Evolutionary conservation across 2,888 invertebrate species (phyloP).

Genomic region (Luperina nickerlii): DNA sequence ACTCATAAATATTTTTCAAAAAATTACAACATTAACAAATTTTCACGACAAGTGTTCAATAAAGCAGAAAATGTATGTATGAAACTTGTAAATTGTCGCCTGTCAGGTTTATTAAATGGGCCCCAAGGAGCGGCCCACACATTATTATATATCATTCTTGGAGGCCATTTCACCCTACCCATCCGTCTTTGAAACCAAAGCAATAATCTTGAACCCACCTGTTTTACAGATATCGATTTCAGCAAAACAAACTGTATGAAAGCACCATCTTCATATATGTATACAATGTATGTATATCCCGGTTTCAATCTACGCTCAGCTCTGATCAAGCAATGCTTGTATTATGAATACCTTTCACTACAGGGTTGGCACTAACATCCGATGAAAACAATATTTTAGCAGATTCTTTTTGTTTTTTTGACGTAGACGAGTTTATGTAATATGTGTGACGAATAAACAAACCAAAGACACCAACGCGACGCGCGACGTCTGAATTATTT

Average conservation of each 20-base stretch:
- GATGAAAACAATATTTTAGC: background rate
- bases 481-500: too few relatives aligned
- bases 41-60: too few relatives aligned
- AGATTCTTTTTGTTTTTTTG: too few relatives aligned
- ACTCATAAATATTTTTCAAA: too few relatives aligned
- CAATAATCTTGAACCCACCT: background rate
- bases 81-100: too few relatives aligned
- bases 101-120: too few relatives aligned
- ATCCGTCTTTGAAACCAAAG: background rate
- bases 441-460: too few relatives aligned
- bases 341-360: slow-evolving; percentile 16
- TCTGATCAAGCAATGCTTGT: slow-evolving; percentile 42
- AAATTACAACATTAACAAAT: too few relatives aligned
- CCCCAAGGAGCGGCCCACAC: too few relatives aligned
- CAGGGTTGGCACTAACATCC: slow-evolving; percentile 22
- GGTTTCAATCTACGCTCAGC: slow-evolving; percentile 29
- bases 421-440: too few relatives aligned
- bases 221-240: background rate
- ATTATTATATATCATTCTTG: background rate
- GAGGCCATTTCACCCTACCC: background rate
- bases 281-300: slow-evolving; percentile 16
- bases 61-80: too few relatives aligned
- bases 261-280: slow-evolving; percentile 44
- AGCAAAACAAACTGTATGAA: background rate
- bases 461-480: too few relatives aligned